Conservation (phyloP, 2,797 vertebrate species). For the Myotis vivesi region DNA sequence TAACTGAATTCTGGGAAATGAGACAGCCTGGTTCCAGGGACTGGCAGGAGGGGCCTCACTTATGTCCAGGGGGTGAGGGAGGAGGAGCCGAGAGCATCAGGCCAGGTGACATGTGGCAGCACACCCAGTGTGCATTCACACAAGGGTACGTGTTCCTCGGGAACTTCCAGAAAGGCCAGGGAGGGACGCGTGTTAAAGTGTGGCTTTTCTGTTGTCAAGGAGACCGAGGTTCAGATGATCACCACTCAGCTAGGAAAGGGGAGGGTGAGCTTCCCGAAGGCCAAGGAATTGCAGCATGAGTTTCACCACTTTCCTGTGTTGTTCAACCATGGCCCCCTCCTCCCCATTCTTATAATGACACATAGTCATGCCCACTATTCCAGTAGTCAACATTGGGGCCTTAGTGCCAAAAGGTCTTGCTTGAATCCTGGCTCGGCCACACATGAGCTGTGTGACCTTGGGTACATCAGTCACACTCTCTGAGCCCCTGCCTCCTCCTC, state of each 20-base stretch:
- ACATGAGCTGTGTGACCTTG: background rate
- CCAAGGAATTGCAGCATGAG: background rate
- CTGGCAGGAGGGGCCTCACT: background rate
- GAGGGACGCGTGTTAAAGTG: background rate
- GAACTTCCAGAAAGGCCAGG: background rate
- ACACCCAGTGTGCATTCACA: rapidly evolving
- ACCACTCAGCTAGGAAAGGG: background rate
- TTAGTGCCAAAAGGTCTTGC: background rate
- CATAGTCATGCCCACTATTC: background rate
- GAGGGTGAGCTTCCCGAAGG: background rate
- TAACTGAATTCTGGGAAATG: background rate
- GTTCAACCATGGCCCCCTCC: background rate
- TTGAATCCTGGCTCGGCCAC: background rate
- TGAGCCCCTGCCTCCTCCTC: background rate
- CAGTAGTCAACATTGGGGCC: background rate
- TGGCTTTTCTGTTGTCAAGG: background rate
- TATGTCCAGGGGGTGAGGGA: background rate
- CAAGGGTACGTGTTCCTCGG: background rate
- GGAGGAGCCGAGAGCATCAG: background rate
- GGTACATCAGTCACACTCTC: background rate
- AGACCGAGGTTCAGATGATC: background rate
- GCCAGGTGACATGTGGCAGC: background rate
- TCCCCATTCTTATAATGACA: background rate
- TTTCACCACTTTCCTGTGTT: background rate
- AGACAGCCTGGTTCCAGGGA: background rate